Base-by-base conservation (phyloP, 2,797 vertebrate species). In the Galago senegalensis region DNA sequence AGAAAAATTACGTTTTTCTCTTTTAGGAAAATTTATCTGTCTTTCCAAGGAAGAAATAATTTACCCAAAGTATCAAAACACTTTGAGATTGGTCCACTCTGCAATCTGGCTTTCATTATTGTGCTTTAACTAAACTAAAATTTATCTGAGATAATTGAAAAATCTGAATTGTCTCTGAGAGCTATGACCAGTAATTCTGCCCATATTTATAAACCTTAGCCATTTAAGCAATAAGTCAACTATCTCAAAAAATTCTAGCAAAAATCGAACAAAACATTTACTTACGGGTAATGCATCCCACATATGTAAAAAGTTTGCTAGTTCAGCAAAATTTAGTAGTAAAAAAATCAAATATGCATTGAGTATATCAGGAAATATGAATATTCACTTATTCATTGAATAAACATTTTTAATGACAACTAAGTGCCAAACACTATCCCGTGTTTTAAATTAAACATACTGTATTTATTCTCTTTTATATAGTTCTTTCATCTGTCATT, bases 361-460 rank as follows among this genome's bases (percentile, higher is more conserved):
- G 94, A 94, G 10, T 5, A 70, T 37, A 79, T 60, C 23, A 65
- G 61, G 93, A 96, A 86, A 94, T 76, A 92, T 29, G 95, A 94
- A 94, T 43, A 86, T 80, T 94, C 49, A 60, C 69, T 94, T 73
- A 84, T 77, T 92, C 58, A 65, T 56, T 96, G 82, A 87, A 73
- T 96, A 97, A 97, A 75, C 0, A 75, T 87, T 96, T 83, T 88
- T 65, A 94, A 84, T 43, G 18, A 70, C 86, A 88, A 70, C 34
- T 58, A 58, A 20, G 7, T 53, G n/a, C 75, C 89, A 90, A 58
- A 79, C n/a, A 61, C 53, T 31, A 10, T 18, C 58, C 6, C 88
- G 58, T 75, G 23, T 87, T 93, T 93, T 87, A 87, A 93, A 80
- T 93, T 95, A 95, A 97, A 98, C 20, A 79, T 16, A 46, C 40